phyloP scores from a whole-genome alignment of 2,797 vertebrate genomes.

The Myiotriccus ornatus region DNA sequence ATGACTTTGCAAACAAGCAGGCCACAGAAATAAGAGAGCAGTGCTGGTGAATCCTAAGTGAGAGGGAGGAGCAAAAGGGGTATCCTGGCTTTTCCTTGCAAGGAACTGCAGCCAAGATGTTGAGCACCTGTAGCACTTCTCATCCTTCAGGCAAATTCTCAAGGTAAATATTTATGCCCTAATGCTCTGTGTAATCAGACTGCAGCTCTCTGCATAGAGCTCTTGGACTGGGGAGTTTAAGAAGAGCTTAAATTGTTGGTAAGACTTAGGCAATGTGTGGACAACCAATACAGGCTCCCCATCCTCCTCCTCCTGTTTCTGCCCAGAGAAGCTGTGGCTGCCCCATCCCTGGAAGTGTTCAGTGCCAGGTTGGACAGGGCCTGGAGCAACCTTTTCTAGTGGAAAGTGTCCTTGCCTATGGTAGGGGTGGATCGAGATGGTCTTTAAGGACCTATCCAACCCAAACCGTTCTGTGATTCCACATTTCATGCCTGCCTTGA shows the following conservation, averaged over 20 bases:
- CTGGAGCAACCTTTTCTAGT: background rate
- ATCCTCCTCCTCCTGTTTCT: background rate
- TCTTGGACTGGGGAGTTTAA: background rate
- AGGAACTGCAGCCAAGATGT: background rate
- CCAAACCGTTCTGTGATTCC: background rate
- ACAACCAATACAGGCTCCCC: background rate
- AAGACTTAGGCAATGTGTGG: background rate
- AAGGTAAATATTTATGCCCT: slow-evolving; percentile 34
- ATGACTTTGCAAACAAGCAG: slow-evolving; percentile 31
- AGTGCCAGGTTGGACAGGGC: background rate
- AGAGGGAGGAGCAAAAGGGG: background rate
- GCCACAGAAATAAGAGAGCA: background rate
- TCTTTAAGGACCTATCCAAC: background rate
- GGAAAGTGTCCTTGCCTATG: background rate
- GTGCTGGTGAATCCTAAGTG: background rate
- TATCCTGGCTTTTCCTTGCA: background rate
- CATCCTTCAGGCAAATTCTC: background rate
- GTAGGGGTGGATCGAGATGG: background rate
- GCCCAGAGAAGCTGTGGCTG: background rate
- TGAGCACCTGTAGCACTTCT: background rate
- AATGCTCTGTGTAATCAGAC: background rate
- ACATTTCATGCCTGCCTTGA: background rate
- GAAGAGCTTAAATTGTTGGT: background rate
- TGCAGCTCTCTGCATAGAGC: background rate
- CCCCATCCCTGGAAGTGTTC: background rate